Base-by-base conservation (phyloP, 2,888 invertebrate species). In the Apamea anceps region DNA sequence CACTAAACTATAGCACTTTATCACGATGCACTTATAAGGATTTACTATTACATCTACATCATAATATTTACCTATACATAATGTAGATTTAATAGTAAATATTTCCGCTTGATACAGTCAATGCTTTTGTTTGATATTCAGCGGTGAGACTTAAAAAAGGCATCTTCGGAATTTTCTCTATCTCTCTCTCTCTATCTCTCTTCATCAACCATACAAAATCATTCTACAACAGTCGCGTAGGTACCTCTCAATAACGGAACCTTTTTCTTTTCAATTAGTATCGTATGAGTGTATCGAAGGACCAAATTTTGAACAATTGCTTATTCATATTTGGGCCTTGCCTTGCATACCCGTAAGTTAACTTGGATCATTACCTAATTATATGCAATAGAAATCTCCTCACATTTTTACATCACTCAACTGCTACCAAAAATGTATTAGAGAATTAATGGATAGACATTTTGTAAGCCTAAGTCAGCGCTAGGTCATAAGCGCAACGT, bases 401-500 rank as follows among this genome's bases (percentile, higher is more conserved):
- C 21, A 48, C 18, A 79, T 28, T 37, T 42, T 72, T 62, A 74
- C 42, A 68, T 82, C 45, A 75, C 45, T 37, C 7, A 13, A 51
- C 12, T 54, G 8, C 63, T 25, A 32, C 70, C 42, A 79, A 73
- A 84, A 84, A 66, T 79, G 15, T 42, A 54, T 74, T 18, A 66
- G 65, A 82, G 60, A 76, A 80, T 72, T 85, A 73, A 82, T 87
- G 77, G 80, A 70, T 48, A 75, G 72, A 74, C 48, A 79, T 87
- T 87, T 87, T 85, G 87, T 87, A 85, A 87, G 87, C 21, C 67
- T 76, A 82, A 63, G 32, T 85, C 18, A n/a, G 62, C 32, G 80
- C 62, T 79, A 79, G 79, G 75, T 76, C 71, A 68, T 71, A 81
- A 76, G 28, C 81, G 86, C 84, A 84, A 87, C 75, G 28, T 42